Evolutionary conservation across 2,113 vertebrate genomes (phyloP).

Genomic region (Oncorhynchus nerka): DNA sequence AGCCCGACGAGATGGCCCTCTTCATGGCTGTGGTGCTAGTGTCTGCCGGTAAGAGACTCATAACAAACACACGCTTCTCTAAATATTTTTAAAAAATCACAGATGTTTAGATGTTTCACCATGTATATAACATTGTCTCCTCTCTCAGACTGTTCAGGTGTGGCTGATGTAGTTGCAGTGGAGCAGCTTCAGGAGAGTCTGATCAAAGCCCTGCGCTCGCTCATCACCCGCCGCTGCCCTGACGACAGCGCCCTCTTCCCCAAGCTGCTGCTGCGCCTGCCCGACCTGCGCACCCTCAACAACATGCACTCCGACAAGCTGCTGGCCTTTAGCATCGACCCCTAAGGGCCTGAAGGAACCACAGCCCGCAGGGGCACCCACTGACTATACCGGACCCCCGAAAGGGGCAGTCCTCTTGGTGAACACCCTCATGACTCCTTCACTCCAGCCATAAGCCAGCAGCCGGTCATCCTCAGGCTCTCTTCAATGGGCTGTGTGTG

Average conservation of each 20-base stretch:
- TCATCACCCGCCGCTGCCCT: constrained; percentile 70
- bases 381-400: constrained; percentile 64
- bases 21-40: constrained; percentile 82
- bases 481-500: constrained; percentile 38
- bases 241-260: constrained; percentile 72
- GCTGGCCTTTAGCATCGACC: constrained; percentile 77
- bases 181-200: constrained; percentile 79
- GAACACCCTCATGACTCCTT: constrained; percentile 21
- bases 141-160: constrained; percentile 72
- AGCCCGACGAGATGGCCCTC: constrained; percentile 79
- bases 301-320: constrained; percentile 80
- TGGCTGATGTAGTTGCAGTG: constrained; percentile 66
- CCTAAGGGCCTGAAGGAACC: constrained; percentile 76
- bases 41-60: constrained; percentile 72
- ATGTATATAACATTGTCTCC: constrained; percentile 14
- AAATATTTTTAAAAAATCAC: background rate
- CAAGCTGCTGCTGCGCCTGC: constrained; percentile 75
- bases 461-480: constrained; percentile 11
- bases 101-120: background rate
- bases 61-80: background rate
- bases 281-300: constrained; percentile 79
- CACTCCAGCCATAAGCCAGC: constrained; percentile 24
- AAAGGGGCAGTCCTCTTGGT: constrained; percentile 14
- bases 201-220: constrained; percentile 70
- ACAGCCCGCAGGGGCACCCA: constrained; percentile 64